phyloP scores from a whole-genome alignment of 1,140 invertebrate genomes.

The Atopsyche davidsoni region DNA sequence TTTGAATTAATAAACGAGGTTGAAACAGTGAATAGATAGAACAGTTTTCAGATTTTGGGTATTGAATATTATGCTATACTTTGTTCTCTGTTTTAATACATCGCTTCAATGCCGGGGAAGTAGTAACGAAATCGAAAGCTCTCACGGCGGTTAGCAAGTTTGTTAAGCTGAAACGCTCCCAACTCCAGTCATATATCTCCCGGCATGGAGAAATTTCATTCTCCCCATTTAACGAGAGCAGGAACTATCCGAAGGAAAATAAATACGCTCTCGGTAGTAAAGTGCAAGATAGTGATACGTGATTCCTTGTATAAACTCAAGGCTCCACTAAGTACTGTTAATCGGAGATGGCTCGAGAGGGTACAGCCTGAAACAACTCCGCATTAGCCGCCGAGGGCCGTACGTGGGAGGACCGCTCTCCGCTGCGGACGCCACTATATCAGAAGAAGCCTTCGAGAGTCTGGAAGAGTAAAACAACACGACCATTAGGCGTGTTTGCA shows the following conservation, averaged over 20 bases:
- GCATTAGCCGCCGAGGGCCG: neutral
- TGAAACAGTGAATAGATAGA: no score
- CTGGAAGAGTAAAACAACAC: conserved; percentile 7
- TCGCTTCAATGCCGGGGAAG: no score
- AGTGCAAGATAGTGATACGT: conserved; percentile 24
- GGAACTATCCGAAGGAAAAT: conserved; percentile 15
- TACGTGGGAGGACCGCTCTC: neutral
- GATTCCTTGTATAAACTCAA: conserved; percentile 20
- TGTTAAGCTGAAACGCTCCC: no score
- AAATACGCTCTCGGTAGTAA: conserved; percentile 21
- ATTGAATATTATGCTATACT: no score
- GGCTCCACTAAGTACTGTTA: conserved; percentile 17
- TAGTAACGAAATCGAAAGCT: no score
- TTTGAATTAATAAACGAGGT: no score
- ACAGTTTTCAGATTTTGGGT: no score
- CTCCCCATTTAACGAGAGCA: conserved; percentile 21
- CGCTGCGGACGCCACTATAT: neutral
- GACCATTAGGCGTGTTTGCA: conserved; percentile 16
- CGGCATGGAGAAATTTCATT: conserved; percentile 10
- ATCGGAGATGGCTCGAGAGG: conserved; percentile 5
- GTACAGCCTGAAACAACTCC: neutral
- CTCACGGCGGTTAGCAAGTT: no score
- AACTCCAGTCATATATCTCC: no score
- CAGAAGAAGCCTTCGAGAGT: neutral
- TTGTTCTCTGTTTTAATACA: no score